phyloP scores from a whole-genome alignment of 2,797 vertebrate genomes.

The Eidolon dupreanum region DNA sequence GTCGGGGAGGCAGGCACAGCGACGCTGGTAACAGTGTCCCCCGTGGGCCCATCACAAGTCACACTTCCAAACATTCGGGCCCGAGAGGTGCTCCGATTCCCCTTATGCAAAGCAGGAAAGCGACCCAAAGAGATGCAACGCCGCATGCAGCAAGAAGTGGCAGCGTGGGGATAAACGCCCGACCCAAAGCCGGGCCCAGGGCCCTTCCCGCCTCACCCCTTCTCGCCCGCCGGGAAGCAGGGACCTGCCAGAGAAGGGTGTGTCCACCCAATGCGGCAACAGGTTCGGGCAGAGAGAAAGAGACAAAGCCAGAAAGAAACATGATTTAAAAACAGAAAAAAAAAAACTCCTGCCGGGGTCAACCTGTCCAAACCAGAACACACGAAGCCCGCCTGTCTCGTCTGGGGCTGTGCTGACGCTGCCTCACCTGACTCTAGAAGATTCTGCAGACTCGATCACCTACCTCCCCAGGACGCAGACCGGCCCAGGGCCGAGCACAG shows the following conservation, averaged over 20 bases:
- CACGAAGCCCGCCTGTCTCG: neutral
- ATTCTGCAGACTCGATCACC: rapidly evolving
- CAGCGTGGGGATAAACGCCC: neutral
- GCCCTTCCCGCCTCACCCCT: rapidly evolving
- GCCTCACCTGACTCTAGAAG: neutral
- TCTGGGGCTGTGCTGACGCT: rapidly evolving
- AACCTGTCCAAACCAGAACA: neutral
- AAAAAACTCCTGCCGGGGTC: too few relatives aligned
- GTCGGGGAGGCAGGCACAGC: neutral
- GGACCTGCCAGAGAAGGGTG: neutral
- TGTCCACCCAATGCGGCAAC: neutral
- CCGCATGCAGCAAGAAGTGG: rapidly evolving
- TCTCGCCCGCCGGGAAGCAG: neutral
- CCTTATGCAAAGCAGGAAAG: neutral
- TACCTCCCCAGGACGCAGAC: rapidly evolving
- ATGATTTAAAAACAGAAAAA: neutral
- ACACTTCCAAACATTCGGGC: neutral
- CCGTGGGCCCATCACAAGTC: too few relatives aligned
- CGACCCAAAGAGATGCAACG: rapidly evolving
- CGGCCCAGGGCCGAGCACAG: neutral
- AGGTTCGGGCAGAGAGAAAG: neutral
- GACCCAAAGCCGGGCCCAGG: neutral
- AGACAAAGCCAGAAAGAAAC: neutral
- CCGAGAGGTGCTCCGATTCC: rapidly evolving
- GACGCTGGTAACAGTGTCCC: rapidly evolving